phyloP scores from a whole-genome alignment of 2,888 invertebrate genomes.

The Eumerus sabulonum region DNA sequence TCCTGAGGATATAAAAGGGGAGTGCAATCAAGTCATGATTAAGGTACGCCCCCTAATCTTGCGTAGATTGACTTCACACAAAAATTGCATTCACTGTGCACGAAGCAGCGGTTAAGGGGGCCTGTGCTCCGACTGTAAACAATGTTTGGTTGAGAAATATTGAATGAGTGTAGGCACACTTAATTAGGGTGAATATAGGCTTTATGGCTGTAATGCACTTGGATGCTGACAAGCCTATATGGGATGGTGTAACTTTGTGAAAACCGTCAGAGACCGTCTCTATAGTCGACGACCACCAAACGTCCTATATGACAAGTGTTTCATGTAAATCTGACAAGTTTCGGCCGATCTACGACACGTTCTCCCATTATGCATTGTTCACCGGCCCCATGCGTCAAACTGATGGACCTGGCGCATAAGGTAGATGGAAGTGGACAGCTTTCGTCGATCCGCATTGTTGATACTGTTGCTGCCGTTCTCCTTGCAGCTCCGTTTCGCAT shows the following conservation, averaged over 20 bases:
- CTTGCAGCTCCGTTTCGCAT: slow-evolving; percentile 12
- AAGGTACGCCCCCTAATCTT: slow-evolving; percentile 75
- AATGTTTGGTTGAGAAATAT: slow-evolving; percentile 22
- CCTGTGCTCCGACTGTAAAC: slow-evolving; percentile 23
- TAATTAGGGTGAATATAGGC: slow-evolving; percentile 60
- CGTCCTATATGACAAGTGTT: too few species aligned
- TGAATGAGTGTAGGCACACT: slow-evolving; percentile 58
- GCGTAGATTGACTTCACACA: slow-evolving; percentile 70
- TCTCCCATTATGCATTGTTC: slow-evolving; percentile 57
- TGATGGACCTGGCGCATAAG: slow-evolving; percentile 54
- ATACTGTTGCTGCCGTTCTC: slow-evolving; percentile 46
- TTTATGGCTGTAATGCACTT: slow-evolving; percentile 34
- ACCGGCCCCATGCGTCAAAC: slow-evolving; percentile 53
- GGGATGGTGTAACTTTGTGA: too few species aligned
- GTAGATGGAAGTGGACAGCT: slow-evolving; percentile 62
- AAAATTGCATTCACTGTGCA: slow-evolving; percentile 68
- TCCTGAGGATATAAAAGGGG: slow-evolving; percentile 65
- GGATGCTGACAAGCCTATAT: slow-evolving; percentile 14
- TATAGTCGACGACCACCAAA: too few species aligned
- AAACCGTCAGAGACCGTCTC: too few species aligned
- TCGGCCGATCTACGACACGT: slow-evolving; percentile 29
- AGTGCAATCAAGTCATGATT: slow-evolving; percentile 77
- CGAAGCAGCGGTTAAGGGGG: slow-evolving; percentile 57
- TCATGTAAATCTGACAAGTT: slow-evolving; percentile 55
- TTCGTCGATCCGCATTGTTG: slow-evolving; percentile 65